Percentiles rank a stretch among this genome's conserved stretches.
These are phyloP conservation scores for Microplitis deprimator DNA, from an alignment of 2,888 invertebrate genomes.

Conservation along the genomic window DNA sequence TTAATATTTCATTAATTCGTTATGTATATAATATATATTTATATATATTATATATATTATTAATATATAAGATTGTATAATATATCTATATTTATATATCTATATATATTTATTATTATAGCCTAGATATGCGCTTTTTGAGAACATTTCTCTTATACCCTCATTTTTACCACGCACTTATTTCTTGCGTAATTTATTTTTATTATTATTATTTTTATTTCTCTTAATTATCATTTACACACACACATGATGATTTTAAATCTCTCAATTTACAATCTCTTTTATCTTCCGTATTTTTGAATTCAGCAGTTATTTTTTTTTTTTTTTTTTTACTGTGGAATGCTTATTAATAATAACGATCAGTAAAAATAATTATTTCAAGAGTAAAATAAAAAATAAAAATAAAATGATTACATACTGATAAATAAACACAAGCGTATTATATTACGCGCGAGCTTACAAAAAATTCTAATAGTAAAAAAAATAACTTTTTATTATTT, in stretches of 20 bases:
- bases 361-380: background rate
- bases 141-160: conserved; percentile 44
- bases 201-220: conserved; percentile 33
- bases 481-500: background rate
- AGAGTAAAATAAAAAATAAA: background rate
- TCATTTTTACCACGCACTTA: conserved; percentile 25
- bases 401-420: background rate
- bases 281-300: background rate
- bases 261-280: conserved; percentile 20
- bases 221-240: background rate
- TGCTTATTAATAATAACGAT: background rate
- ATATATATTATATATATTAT: conserved; percentile 61
- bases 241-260: conserved; percentile 23
- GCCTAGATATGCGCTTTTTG: conserved; percentile 66
- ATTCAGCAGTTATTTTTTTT: conserved; percentile 6
- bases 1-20: conserved; percentile 59
- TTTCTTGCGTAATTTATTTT: background rate
- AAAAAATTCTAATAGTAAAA: background rate
- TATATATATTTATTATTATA: conserved; percentile 33
- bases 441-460: background rate
- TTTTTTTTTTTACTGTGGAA: conserved; percentile 28
- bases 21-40: conserved; percentile 57
- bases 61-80: conserved; percentile 61
- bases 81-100: conserved; percentile 58
- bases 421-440: background rate